These are phyloP conservation scores for Cyprinodon brontotheroides DNA, from an alignment of 2,113 vertebrate species.

Conservation along the genomic window DNA sequence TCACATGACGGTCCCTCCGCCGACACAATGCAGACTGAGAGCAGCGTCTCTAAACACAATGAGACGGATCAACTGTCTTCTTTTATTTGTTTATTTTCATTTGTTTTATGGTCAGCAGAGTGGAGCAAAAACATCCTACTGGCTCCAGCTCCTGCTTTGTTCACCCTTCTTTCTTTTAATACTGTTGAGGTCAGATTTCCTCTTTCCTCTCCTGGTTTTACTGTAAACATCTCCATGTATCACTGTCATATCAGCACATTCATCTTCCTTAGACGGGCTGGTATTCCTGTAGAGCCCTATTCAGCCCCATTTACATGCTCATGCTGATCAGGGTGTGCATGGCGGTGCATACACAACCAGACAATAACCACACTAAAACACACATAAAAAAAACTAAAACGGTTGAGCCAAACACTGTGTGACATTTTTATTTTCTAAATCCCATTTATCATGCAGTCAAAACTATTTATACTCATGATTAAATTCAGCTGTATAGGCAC, in stretches of 20 bases:
- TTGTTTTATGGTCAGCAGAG: conserved; percentile 23
- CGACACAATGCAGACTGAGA: conserved; percentile 45
- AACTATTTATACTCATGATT: conserved; percentile 14
- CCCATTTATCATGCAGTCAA: conserved; percentile 53
- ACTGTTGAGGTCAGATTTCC: conserved; percentile 29
- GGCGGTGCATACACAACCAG: conserved; percentile 17
- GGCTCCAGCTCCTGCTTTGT: conserved; percentile 5
- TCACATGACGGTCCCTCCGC: conserved; percentile 59
- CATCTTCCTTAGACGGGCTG: conserved; percentile 54
- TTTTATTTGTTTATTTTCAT: conserved; percentile 31
- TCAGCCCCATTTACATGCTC: conserved; percentile 49
- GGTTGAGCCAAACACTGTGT: conserved; percentile 30
- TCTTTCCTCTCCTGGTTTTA: conserved; percentile 48
- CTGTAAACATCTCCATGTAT: conserved; percentile 78
- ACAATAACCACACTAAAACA: conserved; percentile 5
- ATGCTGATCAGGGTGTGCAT: conserved; percentile 41
- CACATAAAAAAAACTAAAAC: not conserved
- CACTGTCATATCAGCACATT: conserved; percentile 78
- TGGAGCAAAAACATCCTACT: conserved; percentile 52
- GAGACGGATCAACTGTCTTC: conserved; percentile 53
- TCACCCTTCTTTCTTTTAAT: conserved; percentile 27
- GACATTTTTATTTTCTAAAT: conserved; percentile 39
- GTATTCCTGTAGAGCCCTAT: conserved; percentile 54
- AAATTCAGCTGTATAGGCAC: conserved; percentile 22
- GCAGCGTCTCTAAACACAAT: conserved; percentile 28